Evolutionary conservation across 2,797 vertebrate genomes (phyloP).

Genomic region (Passerculus sandwichensis): DNA sequence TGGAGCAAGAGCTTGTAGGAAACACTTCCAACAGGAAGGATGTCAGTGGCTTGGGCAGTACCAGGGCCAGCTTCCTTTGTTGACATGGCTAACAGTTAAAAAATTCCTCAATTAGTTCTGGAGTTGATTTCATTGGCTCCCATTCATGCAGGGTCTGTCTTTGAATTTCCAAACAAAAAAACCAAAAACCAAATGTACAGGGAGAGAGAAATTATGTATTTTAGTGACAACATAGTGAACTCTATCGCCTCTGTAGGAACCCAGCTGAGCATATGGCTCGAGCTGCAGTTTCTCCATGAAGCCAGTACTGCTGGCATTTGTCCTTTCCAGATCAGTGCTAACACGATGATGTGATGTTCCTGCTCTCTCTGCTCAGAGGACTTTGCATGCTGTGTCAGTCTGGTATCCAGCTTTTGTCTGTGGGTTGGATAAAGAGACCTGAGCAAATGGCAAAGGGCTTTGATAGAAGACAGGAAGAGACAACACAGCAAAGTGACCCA

Average conservation of each 20-base stretch:
- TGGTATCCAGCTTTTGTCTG: not conserved
- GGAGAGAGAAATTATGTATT: not conserved
- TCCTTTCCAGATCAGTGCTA: conserved; percentile 66
- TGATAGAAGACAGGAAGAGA: not conserved
- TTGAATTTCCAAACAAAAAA: not conserved
- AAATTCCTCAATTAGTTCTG: not conserved
- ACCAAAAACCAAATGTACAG: not conserved
- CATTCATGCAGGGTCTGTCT: not conserved
- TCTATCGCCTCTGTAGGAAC: not conserved
- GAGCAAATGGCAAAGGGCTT: conserved; percentile 27
- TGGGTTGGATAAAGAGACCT: not conserved
- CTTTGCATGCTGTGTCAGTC: conserved; percentile 37
- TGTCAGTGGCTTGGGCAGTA: not conserved
- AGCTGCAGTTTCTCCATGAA: conserved; percentile 16
- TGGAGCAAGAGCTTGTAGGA: not conserved
- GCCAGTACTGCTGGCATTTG: conserved; percentile 40
- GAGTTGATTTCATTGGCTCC: not conserved
- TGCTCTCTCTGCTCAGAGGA: not conserved
- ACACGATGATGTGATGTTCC: conserved; percentile 37
- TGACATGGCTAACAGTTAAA: not conserved
- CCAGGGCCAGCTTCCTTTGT: not conserved
- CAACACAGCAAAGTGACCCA: not conserved
- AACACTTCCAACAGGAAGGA: not conserved
- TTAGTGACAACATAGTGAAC: not conserved
- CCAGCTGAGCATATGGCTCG: conserved; percentile 49